phyloP scores from a whole-genome alignment of 2,113 vertebrate species.

The Noctilio leporinus region DNA sequence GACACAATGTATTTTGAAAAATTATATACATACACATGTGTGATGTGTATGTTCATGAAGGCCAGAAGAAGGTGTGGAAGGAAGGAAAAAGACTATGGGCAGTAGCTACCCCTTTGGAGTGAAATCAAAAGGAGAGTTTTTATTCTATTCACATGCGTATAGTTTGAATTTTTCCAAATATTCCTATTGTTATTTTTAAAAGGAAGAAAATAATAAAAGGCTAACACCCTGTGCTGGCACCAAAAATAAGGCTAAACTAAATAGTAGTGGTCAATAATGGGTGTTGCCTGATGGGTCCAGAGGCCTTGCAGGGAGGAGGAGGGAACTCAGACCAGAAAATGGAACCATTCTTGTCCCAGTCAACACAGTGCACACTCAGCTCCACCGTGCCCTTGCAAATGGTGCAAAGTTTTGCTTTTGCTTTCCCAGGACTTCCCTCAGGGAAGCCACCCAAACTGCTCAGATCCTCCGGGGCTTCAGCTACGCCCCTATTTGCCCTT shows the following conservation, averaged over 20 bases:
- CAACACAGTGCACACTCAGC: not conserved
- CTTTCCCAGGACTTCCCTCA: not conserved
- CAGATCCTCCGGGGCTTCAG: not conserved
- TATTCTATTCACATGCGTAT: not conserved
- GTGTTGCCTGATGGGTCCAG: not conserved
- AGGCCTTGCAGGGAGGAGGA: not conserved
- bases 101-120: not conserved
- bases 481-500: not conserved
- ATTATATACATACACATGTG: rapidly evolving
- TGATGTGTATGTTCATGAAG: not conserved
- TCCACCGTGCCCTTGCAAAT: not conserved
- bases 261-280: not conserved
- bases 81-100: not conserved
- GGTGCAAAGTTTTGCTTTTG: not conserved
- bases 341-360: not conserved
- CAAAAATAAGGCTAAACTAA: not conserved
- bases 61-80: not conserved
- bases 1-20: not conserved
- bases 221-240: not conserved
- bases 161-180: not conserved
- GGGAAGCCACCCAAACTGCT: slow-evolving; percentile 6
- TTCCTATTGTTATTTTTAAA: not conserved
- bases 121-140: not conserved
- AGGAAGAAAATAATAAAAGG: not conserved
- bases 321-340: not conserved